A percentile compares a stretch with the other conserved stretches of the same genome.
These are phyloP conservation scores for Syngnathus scovelli DNA, from an alignment of 2,113 vertebrate species.

Conservation along the genomic window DNA sequence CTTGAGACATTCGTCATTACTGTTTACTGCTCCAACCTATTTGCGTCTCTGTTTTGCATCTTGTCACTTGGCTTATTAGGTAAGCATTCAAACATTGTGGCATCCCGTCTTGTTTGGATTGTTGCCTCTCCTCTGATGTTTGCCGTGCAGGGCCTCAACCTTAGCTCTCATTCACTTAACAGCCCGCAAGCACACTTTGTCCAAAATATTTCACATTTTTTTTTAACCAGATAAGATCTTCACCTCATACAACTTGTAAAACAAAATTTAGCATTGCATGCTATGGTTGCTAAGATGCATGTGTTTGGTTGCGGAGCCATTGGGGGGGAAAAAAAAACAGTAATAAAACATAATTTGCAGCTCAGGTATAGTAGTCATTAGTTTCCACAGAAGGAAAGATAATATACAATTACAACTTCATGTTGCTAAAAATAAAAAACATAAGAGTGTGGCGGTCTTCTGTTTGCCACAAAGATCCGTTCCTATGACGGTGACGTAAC, in stretches of 20 bases:
- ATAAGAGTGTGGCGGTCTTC: not conserved
- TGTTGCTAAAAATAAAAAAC: not conserved
- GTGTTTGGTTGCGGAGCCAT: constrained; percentile 26
- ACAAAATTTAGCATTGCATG: constrained; percentile 13
- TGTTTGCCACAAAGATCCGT: too few relatives aligned
- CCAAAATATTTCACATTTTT: not conserved
- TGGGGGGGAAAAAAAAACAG: constrained; percentile 24
- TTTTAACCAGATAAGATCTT: not conserved
- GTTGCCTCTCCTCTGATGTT: constrained; percentile 37
- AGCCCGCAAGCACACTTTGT: constrained; percentile 11
- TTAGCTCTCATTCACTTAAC: not conserved
- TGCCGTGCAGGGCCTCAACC: constrained; percentile 48
- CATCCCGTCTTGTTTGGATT: constrained; percentile 30
- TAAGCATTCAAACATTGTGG: constrained; percentile 42
- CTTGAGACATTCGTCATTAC: constrained; percentile 52
- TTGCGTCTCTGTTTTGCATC: constrained; percentile 41
- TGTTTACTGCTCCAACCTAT: constrained; percentile 43
- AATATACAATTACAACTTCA: constrained; percentile 22
- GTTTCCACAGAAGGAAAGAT: constrained; percentile 27
- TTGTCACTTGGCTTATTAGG: constrained; percentile 43
- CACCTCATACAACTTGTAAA: not conserved
- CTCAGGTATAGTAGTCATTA: constrained; percentile 29
- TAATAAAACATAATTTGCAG: constrained; percentile 32
- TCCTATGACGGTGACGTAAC: too few relatives aligned
- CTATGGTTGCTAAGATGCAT: constrained; percentile 26